phyloP scores from a whole-genome alignment of 2,797 vertebrate species.

The Bucorvus abyssinicus region DNA sequence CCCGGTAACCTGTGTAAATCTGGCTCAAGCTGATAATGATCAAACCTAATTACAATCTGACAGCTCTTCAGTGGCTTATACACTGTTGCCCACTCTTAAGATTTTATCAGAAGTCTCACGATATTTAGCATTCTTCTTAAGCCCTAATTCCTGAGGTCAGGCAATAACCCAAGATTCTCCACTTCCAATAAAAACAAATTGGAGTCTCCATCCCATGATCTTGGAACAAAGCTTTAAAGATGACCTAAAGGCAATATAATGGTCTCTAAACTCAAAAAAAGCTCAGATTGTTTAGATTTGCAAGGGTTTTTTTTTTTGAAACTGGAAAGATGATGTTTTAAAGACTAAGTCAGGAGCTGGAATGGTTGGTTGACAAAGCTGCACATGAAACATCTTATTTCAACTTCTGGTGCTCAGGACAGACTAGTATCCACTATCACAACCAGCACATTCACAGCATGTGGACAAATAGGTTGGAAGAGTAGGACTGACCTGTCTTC shows the following conservation, averaged over 20 bases:
- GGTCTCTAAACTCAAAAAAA: background rate
- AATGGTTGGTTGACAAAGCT: background rate
- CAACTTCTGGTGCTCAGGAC: background rate
- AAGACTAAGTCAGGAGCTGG: background rate
- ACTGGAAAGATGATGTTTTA: background rate
- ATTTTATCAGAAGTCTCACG: slow-evolving; percentile 37
- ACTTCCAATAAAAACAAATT: background rate
- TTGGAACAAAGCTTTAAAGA: background rate
- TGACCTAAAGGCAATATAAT: background rate
- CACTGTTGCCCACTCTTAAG: background rate
- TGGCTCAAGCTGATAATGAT: slow-evolving; percentile 32
- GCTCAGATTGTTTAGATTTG: background rate
- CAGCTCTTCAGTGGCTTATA: slow-evolving; percentile 3
- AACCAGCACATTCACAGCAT: background rate
- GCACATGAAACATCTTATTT: background rate
- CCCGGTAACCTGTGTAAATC: background rate
- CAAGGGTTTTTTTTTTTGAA: background rate
- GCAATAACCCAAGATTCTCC: background rate
- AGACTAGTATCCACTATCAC: background rate
- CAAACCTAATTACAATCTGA: slow-evolving; percentile 22
- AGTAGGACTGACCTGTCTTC: background rate
- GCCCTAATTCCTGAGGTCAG: slow-evolving; percentile 10
- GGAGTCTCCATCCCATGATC: background rate
- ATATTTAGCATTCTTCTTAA: slow-evolving; percentile 6
- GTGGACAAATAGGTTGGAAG: background rate